Base-by-base conservation (phyloP, 2,888 invertebrate species). In the Mimas tiliae region DNA sequence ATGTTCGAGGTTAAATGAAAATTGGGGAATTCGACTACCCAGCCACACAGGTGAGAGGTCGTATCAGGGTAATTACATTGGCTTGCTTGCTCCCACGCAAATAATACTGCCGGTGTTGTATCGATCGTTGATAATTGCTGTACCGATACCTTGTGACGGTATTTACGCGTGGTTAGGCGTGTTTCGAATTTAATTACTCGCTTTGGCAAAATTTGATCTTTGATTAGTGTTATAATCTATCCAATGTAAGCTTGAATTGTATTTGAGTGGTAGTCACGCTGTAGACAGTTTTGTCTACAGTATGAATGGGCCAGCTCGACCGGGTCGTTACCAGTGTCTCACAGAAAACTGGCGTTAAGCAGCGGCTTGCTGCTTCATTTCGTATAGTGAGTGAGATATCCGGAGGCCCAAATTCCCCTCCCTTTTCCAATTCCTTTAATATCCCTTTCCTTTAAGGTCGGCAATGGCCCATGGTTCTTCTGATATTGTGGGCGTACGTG, bases 11-110 rank as follows among this genome's bases (percentile, higher is more conserved):
- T 58, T 38, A 76, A 69, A 74, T 72, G 74, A 79, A 78, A 80
- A 81, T 81, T 79, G 79, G 78, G 74, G 75, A 77, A 78, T 73
- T 75, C 77, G 77, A 78, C 77, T 73, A 53, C 52, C 21, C 38
- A 38, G 55, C 38, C 42, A 58, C 58, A 69, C 73, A 72, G 65
- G 63, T 19, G 64, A 51, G 51, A 34, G 65, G 62, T 65, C 69
- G 67, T 67, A 74, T 71, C 72, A 58, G 11, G 73, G 77, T 82
- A 81, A 82, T 82, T 79, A 81, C 78, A 78, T 79, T 78, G 74
- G 73, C 76, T 69, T 74, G 75, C 72, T 74, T 70, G 74, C 72
- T 74, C 69, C 77, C 76, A 74, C 75, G 75, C 58, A 58, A 58
- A 65, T 55, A 62, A 65, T 34, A 62, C 55, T 63, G 53, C 33